Base-by-base conservation (phyloP, 2,113 vertebrate species). In the Chitala chitala region DNA sequence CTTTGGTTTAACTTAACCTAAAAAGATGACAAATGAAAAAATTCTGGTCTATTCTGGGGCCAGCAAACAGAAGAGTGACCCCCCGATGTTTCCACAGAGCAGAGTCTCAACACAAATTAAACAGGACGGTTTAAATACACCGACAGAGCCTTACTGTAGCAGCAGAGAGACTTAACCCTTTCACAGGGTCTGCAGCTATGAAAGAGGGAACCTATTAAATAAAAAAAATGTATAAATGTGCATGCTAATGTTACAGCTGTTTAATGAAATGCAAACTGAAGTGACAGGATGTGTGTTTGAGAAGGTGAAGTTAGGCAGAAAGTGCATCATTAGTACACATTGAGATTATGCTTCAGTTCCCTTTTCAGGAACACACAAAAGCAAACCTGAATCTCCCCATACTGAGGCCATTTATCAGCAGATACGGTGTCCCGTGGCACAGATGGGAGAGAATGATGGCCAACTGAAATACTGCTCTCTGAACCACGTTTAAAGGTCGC, bases 191-290 rank as follows among this genome's bases (percentile, higher is more conserved):
- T 22, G 29, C 12, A 42, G 46, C 20, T 68, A 12, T 5, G 64
- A 40, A 55, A 55, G 20, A 17, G 53, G 53, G 53, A 42, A 24
- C 40, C 64, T 40, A 44, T 61, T 61, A 36, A 29, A n/a, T 51
- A 51, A 51, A 48, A 51, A 51, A 10, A 48, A 36, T 12, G 64
- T n/a, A 17, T 48, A 42, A 13, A 48, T 48, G 29, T 29, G 22
- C 64, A 20, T 8, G 42, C 12, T 48, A 24, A 29, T 46, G 46
- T 15, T 13, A 29, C 12, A 26, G 38, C 40, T n/a, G 64, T 20
- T 22, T 68, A 68, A 68, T 48, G n/a, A 24, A 68, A 68, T 68
- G 64, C 42, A 68, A 48, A 68, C 46, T 20, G 26, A 42, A 48
- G 42, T 15, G 12, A 29, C 22, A 9, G 42, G 24, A 51, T 20